Evolutionary conservation across 1,140 invertebrate genomes (phyloP).

Genomic region (Calycopis cecrops): DNA sequence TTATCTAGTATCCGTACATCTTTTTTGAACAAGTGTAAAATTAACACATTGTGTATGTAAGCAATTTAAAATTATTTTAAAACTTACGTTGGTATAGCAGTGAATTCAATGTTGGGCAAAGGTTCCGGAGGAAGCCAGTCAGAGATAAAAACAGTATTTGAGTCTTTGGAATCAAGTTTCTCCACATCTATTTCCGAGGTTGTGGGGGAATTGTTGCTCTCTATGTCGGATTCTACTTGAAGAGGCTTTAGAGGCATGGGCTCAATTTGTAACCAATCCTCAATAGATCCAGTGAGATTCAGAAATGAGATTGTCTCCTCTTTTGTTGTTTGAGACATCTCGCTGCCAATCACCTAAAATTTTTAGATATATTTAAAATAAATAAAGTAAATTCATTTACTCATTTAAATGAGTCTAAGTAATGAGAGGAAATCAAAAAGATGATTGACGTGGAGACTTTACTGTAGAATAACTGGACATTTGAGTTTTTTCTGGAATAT

Average conservation of each 20-base stretch:
- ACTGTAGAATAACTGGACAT: no score
- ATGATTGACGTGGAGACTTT: no score
- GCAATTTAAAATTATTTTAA: no score
- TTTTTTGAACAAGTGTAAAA: no score
- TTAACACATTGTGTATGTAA: no score
- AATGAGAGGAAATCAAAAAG: no score
- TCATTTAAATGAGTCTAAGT: no score
- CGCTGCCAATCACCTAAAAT: not conserved
- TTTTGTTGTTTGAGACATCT: not conserved
- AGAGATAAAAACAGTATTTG: slow-evolving; percentile 47
- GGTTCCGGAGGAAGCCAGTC: slow-evolving; percentile 59
- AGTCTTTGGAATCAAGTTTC: slow-evolving; percentile 13
- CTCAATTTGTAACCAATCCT: slow-evolving; percentile 56
- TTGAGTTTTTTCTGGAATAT: no score
- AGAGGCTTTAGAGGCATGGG: slow-evolving; percentile 39
- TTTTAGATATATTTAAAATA: no score
- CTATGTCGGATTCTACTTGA: slow-evolving; percentile 24
- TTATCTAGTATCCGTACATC: no score
- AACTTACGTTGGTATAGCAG: slow-evolving; percentile 60
- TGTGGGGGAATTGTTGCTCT: slow-evolving; percentile 25
- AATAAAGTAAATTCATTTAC: no score
- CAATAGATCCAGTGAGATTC: slow-evolving; percentile 50
- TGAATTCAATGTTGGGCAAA: slow-evolving; percentile 61
- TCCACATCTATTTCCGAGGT: slow-evolving; percentile 19
- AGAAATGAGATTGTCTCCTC: slow-evolving; percentile 46